Evolutionary conservation across 2,797 vertebrate genomes (phyloP).

Genomic region (Leptatherina wallacei): DNA sequence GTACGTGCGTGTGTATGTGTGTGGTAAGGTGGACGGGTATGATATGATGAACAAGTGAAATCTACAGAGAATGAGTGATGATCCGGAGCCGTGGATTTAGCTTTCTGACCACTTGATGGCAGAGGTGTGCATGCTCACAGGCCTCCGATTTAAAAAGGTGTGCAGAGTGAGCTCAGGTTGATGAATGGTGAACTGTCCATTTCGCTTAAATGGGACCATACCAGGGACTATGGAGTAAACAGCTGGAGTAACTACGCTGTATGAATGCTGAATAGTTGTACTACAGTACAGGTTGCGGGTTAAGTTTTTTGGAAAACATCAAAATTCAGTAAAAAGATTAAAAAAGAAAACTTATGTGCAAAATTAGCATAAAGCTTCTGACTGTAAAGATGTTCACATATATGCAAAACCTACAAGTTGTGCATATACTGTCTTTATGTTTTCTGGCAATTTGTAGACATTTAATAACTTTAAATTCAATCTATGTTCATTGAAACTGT

Average conservation of each 20-base stretch:
- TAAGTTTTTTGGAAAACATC: constrained; percentile 1
- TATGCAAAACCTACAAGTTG: not conserved
- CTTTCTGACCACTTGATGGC: constrained; percentile 61
- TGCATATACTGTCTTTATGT: not conserved
- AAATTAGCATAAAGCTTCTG: not conserved
- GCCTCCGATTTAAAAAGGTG: constrained; percentile 28
- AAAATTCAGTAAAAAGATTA: not conserved
- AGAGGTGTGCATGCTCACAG: constrained; percentile 51
- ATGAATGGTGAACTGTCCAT: constrained; percentile 31
- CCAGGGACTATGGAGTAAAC: constrained; percentile 28
- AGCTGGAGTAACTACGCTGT: constrained; percentile 37
- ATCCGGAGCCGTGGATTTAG: constrained; percentile 33
- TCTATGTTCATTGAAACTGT: not conserved
- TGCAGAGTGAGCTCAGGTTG: constrained; percentile 27
- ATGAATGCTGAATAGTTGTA: constrained; percentile 30
- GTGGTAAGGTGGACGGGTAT: not conserved
- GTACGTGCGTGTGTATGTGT: not conserved
- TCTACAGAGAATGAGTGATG: constrained; percentile 23
- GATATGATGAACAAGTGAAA: constrained; percentile 38
- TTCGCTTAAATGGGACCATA: constrained; percentile 25
- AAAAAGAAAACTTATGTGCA: not conserved
- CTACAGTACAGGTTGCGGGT: constrained; percentile 3
- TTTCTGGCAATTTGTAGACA: not conserved
- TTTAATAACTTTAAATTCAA: not conserved
- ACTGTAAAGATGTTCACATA: not conserved